Conservation (phyloP, 2,113 vertebrate genomes). For the Takifugu bimaculatus region DNA sequence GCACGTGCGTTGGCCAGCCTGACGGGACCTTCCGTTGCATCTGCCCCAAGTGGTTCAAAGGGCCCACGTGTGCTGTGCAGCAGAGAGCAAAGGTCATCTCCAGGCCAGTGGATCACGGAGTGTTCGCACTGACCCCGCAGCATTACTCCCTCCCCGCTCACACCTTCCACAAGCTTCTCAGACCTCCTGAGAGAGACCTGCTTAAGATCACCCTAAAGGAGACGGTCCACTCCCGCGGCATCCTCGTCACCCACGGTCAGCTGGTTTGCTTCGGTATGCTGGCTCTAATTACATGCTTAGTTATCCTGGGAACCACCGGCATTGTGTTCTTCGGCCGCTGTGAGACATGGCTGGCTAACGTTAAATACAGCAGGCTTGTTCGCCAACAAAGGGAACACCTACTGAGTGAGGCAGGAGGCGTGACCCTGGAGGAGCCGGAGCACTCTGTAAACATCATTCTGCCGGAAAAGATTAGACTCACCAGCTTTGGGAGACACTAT, state of each 20-base stretch:
- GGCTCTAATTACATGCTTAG: slow-evolving; percentile 88
- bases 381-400: slow-evolving; percentile 84
- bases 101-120: slow-evolving; percentile 53
- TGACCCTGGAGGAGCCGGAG: slow-evolving; percentile 80
- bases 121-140: slow-evolving; percentile 55
- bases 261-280: slow-evolving; percentile 89
- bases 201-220: slow-evolving; percentile 90
- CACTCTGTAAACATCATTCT: slow-evolving; percentile 88
- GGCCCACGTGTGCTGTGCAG: slow-evolving; percentile 74
- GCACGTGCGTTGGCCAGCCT: slow-evolving; percentile 73
- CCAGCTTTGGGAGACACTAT: slow-evolving; percentile 80
- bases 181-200: slow-evolving; percentile 76
- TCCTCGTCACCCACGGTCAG: slow-evolving; percentile 86
- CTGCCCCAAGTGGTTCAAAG: slow-evolving; percentile 79
- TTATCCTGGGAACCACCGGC: slow-evolving; percentile 85
- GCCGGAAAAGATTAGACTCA: slow-evolving; percentile 87
- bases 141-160: slow-evolving; percentile 76
- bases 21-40: slow-evolving; percentile 79
- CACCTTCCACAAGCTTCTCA: slow-evolving; percentile 78
- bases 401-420: slow-evolving; percentile 71
- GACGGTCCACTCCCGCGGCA: slow-evolving; percentile 74
- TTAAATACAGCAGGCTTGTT: slow-evolving; percentile 83
- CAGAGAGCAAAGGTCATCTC: slow-evolving; percentile 44
- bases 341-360: slow-evolving; percentile 86
- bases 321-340: slow-evolving; percentile 91